Percentiles rank a stretch among this genome's conserved stretches.
These are phyloP conservation scores for Prionchulus punctatus DNA, from an alignment of 2,888 invertebrate species.

Conservation along the genomic window DNA sequence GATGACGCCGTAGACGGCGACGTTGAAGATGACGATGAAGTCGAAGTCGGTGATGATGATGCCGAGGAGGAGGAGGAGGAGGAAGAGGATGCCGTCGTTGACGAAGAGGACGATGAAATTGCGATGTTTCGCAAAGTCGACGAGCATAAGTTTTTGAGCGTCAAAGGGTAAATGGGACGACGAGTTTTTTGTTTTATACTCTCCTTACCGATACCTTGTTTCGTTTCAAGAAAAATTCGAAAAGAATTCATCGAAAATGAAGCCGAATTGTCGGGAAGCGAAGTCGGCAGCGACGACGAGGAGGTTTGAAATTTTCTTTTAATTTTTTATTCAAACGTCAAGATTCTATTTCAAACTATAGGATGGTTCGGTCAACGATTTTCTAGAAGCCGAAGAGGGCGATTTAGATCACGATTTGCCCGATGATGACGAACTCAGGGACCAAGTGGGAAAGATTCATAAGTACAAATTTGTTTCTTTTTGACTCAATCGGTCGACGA, in stretches of 20 bases:
- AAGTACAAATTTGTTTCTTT: conserved; percentile 44
- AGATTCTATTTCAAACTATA: neutral
- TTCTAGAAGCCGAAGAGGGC: conserved; percentile 56
- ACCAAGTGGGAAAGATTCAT: conserved; percentile 66
- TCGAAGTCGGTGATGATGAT: too few species aligned
- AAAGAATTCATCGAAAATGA: conserved; percentile 64
- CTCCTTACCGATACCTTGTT: too few species aligned
- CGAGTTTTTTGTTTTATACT: too few species aligned
- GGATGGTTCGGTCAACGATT: conserved; percentile 4
- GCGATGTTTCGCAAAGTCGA: too few species aligned
- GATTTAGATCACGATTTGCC: conserved; percentile 60
- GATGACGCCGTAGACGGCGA: too few species aligned
- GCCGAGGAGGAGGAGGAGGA: too few species aligned
- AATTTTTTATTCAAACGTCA: neutral
- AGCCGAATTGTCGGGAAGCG: conserved; percentile 77
- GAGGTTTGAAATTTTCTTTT: conserved; percentile 44
- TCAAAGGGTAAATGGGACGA: too few species aligned
- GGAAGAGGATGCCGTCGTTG: too few species aligned
- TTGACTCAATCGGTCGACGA: neutral
- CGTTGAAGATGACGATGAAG: too few species aligned
- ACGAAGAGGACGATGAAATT: too few species aligned
- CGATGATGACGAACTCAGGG: conserved; percentile 56
- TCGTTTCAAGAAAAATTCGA: neutral
- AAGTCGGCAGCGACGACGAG: conserved; percentile 66
- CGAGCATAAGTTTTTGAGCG: too few species aligned